Evolutionary conservation across 23 tunicate species (phyloP).

Genomic region (Ciona savignyi): DNA sequence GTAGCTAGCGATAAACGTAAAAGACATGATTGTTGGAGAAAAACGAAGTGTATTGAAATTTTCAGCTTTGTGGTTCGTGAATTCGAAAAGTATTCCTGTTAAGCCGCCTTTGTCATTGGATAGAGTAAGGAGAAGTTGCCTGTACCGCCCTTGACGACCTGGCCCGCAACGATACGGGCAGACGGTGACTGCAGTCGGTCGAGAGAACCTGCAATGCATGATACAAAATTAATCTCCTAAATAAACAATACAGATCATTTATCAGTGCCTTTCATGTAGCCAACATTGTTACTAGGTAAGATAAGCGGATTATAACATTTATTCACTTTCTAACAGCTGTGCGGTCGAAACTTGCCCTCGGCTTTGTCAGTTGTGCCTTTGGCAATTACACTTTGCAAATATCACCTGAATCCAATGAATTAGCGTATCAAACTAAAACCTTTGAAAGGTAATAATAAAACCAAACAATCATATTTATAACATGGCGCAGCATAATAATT

Average conservation of each 20-base stretch:
- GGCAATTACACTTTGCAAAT: no score
- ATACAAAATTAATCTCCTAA: not conserved
- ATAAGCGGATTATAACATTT: not conserved
- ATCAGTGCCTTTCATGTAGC: no score
- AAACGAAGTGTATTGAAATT: not conserved
- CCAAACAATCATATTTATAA: no score
- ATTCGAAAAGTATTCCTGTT: no score
- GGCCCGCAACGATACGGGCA: slow-evolving; percentile 81
- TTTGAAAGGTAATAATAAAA: no score
- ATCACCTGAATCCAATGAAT: no score
- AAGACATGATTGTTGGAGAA: not conserved
- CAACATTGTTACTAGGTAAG: not conserved
- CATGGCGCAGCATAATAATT: no score
- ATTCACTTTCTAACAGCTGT: not conserved
- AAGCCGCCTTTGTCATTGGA: slow-evolving; percentile 20
- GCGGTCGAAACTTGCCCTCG: not conserved
- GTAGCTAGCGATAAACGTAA: no score
- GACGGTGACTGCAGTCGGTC: slow-evolving; percentile 80
- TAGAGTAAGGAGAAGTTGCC: slow-evolving; percentile 50
- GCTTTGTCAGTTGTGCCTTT: no score
- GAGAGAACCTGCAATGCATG: slow-evolving; percentile 40
- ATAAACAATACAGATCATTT: no score
- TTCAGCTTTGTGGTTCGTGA: not conserved
- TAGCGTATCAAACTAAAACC: no score
- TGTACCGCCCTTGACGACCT: slow-evolving; percentile 78